These are phyloP conservation scores for Hypsibius dujardini DNA, from an alignment of 1,140 invertebrate genomes.

Conservation along the genomic window DNA sequence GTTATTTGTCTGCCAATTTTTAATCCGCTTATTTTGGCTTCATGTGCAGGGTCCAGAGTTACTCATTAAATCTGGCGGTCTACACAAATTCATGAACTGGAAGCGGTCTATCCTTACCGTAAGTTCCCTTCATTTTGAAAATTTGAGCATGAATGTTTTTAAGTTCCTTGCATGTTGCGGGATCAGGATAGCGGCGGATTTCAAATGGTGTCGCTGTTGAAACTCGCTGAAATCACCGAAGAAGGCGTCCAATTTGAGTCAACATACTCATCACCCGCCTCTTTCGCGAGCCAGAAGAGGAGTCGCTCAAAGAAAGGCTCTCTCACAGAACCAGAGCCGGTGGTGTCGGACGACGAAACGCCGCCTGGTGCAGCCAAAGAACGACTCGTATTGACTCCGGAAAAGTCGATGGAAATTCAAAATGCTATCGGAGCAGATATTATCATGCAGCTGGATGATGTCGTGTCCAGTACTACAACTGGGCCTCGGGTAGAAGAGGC, in stretches of 20 bases:
- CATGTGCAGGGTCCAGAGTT: constrained; percentile 62
- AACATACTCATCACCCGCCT: constrained; percentile 69
- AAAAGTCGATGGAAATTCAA: constrained; percentile 89
- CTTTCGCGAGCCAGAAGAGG: constrained; percentile 62
- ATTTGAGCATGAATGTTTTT: background rate
- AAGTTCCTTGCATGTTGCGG: constrained; percentile 14
- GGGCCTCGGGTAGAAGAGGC: constrained; percentile 75
- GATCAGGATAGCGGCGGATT: constrained; percentile 75
- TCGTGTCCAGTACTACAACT: constrained; percentile 63
- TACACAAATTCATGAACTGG: constrained; percentile 98
- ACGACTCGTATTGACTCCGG: constrained; percentile 63
- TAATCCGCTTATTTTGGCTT: no score
- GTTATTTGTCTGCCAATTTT: no score
- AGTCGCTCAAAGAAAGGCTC: background rate
- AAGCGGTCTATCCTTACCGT: constrained; percentile 64
- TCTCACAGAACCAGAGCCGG: background rate
- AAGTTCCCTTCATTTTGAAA: constrained; percentile 21
- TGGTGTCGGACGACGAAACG: background rate
- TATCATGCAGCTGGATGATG: constrained; percentile 98
- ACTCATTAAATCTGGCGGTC: constrained; percentile 64
- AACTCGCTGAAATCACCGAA: constrained; percentile 83
- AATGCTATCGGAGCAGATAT: constrained; percentile 94
- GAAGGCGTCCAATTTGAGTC: constrained; percentile 84
- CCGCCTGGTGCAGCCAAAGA: constrained; percentile 22
- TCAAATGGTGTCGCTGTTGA: constrained; percentile 92